These are phyloP conservation scores for Polypterus senegalus DNA, from an alignment of 2,113 vertebrate species.

Conservation along the genomic window DNA sequence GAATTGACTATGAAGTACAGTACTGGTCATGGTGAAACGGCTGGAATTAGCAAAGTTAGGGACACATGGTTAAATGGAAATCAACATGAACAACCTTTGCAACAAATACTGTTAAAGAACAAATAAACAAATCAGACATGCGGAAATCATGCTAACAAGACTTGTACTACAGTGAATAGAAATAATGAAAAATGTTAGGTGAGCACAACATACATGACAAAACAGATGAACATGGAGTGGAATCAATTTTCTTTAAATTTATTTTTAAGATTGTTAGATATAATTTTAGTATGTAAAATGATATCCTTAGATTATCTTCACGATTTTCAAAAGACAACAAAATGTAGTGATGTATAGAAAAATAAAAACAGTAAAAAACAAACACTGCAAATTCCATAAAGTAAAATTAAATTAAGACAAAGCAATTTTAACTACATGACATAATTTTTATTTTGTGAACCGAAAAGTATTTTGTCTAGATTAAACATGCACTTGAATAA, in stretches of 20 bases:
- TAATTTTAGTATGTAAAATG: slow-evolving; percentile 38
- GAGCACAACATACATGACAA: slow-evolving; percentile 25
- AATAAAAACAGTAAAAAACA: neutral
- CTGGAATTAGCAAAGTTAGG: neutral
- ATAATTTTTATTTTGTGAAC: too few relatives aligned
- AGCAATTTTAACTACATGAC: neutral
- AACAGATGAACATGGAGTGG: slow-evolving; percentile 24
- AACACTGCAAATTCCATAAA: neutral
- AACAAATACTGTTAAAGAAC: too few relatives aligned
- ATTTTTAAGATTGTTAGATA: slow-evolving; percentile 42
- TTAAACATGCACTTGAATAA: too few relatives aligned
- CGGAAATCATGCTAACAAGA: slow-evolving; percentile 49
- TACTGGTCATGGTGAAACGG: neutral
- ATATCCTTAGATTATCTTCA: slow-evolving; percentile 27
- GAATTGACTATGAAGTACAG: neutral
- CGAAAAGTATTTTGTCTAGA: too few relatives aligned
- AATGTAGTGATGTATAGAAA: slow-evolving; percentile 25
- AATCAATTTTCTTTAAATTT: slow-evolving; percentile 13
- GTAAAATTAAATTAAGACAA: neutral
- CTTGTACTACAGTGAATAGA: slow-evolving; percentile 28
- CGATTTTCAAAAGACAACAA: slow-evolving; percentile 33
- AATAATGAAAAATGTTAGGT: slow-evolving; percentile 34
- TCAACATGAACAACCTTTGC: neutral
- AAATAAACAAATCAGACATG: slow-evolving; percentile 34
- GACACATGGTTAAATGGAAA: slow-evolving; percentile 1